A percentile compares a stretch with the other conserved stretches of the same genome.
Evolutionary conservation across 2,888 invertebrate species (phyloP).

Genomic region (Campoplex nolae): DNA sequence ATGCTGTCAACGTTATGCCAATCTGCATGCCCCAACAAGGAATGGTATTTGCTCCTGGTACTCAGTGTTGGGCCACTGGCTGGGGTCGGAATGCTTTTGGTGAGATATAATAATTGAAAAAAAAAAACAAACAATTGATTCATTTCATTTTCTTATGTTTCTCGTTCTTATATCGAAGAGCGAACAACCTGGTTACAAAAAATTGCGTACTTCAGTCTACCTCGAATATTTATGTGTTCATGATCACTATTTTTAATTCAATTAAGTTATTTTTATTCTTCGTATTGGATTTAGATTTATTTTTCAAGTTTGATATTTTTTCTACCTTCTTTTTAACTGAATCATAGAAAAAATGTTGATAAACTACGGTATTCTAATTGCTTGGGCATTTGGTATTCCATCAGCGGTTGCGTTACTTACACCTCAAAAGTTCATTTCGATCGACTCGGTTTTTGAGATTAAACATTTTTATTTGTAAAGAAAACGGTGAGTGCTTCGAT

Average conservation of each 20-base stretch:
- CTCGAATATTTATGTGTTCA: not conserved
- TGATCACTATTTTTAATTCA: not conserved
- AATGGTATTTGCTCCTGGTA: slow-evolving; percentile 83
- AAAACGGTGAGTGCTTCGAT: too few species aligned
- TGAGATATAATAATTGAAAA: slow-evolving; percentile 77
- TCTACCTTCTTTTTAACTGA: not conserved
- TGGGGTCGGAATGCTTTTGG: slow-evolving; percentile 91
- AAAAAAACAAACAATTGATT: not conserved
- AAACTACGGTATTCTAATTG: too few species aligned
- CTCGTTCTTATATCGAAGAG: not conserved
- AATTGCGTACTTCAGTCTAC: not conserved
- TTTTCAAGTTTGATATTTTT: not conserved
- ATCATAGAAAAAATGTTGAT: too few species aligned
- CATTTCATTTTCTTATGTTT: not conserved
- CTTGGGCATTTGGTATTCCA: too few species aligned
- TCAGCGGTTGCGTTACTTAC: too few species aligned
- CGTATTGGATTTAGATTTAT: too few species aligned
- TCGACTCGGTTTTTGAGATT: too few species aligned
- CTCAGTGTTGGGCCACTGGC: slow-evolving; percentile 89
- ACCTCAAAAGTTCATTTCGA: too few species aligned
- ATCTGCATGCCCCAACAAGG: slow-evolving; percentile 88
- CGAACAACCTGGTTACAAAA: too few species aligned
- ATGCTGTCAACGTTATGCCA: slow-evolving; percentile 89
- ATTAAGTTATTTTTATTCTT: too few species aligned
- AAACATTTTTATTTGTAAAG: too few species aligned